Base-by-base conservation (phyloP, 2,797 vertebrate genomes). In the Enoplosus armatus region DNA sequence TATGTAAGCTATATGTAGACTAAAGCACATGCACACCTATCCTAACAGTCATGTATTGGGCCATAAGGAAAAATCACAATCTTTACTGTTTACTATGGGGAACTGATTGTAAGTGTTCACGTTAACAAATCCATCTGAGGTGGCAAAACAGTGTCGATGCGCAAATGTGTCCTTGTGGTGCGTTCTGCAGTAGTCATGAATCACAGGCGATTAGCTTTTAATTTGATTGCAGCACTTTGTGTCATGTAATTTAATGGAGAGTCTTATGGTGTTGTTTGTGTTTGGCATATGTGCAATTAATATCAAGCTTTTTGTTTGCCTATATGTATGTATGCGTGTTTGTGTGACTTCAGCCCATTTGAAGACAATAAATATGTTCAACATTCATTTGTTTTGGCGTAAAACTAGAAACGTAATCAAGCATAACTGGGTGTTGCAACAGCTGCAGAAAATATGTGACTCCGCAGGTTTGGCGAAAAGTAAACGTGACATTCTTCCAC, bases 351-450 rank as follows among this genome's bases (percentile, higher is more conserved):
- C 55, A 73, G 77, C 80, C 82, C 77, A 86, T 56, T 73, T 12
- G 50, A 84, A 92, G 79, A 88, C 74, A 95, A 93, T 94, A 94
- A 93, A 94, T 51, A 78, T 77, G 59, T 79, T 85, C 58, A 75
- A 48, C 41, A 56, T 70, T 71, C 50, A 8, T 75, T 60, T 75
- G 31, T 48, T 68, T 79, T 15, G 0, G 4, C n/a, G 47, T 63
- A 4, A 53, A 50, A n/a, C n/a, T n/a, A n/a, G 59, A 53, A 1
- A 45, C 1, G 4, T 11, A 6, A 22, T 66, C 1, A 4, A 45
- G 15, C 75, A 65, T 16, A 39, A 50, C 4, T 33, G 53, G 50
- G n/a, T 47, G 61, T 51, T 72, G 37, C 29, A 63, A 41, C 14
- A 22, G 24, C 20, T 20, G 27, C 18, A 62, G 37, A 39, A 27